These are phyloP conservation scores for Pempheris klunzingeri DNA, from an alignment of 2,797 vertebrate genomes.

Conservation along the genomic window DNA sequence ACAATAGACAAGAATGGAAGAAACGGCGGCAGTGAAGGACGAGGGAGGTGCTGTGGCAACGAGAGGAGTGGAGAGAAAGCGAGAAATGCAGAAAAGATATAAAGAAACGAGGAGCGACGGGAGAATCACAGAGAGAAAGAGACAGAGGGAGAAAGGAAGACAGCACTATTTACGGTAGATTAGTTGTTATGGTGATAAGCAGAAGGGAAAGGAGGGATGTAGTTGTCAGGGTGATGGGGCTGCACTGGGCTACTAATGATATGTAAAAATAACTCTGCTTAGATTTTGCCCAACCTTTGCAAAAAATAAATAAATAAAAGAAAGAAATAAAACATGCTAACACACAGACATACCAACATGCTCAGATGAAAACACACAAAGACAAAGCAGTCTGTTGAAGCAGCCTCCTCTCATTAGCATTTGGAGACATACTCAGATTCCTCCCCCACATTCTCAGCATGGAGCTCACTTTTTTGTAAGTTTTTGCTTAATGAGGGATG, in stretches of 20 bases:
- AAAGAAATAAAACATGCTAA: conserved; percentile 2
- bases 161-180: conserved; percentile 80
- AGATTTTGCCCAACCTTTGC: conserved; percentile 71
- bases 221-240: conserved; percentile 84
- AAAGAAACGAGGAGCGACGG: conserved; percentile 50
- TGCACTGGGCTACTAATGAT: conserved; percentile 78
- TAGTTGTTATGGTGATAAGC: conserved; percentile 85
- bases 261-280: conserved; percentile 79
- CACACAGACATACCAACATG: conserved; percentile 43
- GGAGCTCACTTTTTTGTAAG: conserved; percentile 67
- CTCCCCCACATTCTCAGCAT: conserved; percentile 72
- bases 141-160: conserved; percentile 52
- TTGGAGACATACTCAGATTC: conserved; percentile 72
- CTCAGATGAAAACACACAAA: conserved; percentile 59
- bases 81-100: conserved; percentile 34
- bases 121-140: conserved; percentile 42
- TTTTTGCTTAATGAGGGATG: conserved; percentile 75
- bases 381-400: conserved; percentile 69
- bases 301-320: conserved; percentile 26
- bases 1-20: conserved; percentile 44
- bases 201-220: conserved; percentile 74
- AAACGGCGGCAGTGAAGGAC: conserved; percentile 32
- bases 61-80: conserved; percentile 42
- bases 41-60: conserved; percentile 53
- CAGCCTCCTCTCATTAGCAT: conserved; percentile 73